phyloP scores from a whole-genome alignment of 1,140 invertebrate genomes.

The Acromyrmex charruanus region DNA sequence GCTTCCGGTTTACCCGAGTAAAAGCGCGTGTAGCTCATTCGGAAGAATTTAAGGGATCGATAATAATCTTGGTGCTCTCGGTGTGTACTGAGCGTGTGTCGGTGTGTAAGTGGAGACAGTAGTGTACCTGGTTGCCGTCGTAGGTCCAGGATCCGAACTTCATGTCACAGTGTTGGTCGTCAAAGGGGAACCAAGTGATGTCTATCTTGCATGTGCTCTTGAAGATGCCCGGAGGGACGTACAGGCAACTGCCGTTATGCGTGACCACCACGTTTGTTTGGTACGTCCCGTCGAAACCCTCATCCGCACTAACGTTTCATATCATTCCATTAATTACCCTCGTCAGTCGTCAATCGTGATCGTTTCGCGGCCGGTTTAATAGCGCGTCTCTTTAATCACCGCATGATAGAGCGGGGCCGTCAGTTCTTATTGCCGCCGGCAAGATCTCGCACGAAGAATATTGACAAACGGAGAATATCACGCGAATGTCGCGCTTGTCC shows the following conservation, averaged over 20 bases:
- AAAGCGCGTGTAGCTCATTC: conserved; percentile 59
- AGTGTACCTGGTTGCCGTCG: conserved; percentile 95
- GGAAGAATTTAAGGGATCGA: conserved; percentile 42
- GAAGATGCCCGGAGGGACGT: conserved; percentile 99
- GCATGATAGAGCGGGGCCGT: conserved; percentile 45
- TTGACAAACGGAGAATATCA: conserved; percentile 16
- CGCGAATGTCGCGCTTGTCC: conserved; percentile 6
- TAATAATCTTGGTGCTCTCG: conserved; percentile 68
- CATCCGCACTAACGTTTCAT: conserved; percentile 94
- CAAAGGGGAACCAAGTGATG: conserved; percentile 99
- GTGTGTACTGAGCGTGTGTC: conserved; percentile 75
- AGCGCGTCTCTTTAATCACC: conserved; percentile 45
- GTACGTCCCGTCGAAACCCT: conserved; percentile 98
- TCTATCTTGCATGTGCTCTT: conserved; percentile 99
- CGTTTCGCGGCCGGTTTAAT: conserved; percentile 65
- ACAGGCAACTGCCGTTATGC: conserved; percentile 97
- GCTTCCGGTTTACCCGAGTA: conserved; percentile 46
- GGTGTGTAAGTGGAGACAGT: conserved; percentile 81
- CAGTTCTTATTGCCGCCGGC: conserved; percentile 5
- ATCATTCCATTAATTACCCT: conserved; percentile 77
- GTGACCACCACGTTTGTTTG: conserved; percentile 98
- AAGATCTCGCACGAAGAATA: conserved; percentile 46
- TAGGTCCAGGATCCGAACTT: conserved; percentile 98
- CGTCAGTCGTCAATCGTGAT: conserved; percentile 61
- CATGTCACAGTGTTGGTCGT: conserved; percentile 98